A percentile compares a stretch with the other conserved stretches of the same genome.
Conservation (phyloP, 1,140 invertebrate species). For the Holcopasites calliopsidis region DNA sequence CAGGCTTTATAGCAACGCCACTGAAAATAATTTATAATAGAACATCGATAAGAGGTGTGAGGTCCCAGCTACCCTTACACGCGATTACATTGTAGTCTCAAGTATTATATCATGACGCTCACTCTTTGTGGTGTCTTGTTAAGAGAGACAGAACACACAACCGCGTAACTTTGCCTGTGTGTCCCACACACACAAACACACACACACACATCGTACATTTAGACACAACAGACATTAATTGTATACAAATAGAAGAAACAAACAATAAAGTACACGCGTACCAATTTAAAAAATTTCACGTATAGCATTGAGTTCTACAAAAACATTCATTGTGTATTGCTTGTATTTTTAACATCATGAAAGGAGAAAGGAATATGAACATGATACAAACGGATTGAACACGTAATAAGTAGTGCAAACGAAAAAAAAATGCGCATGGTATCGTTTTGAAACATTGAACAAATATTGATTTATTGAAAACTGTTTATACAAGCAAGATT, state of each 20-base stretch:
- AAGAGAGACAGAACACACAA: slow-evolving; percentile 64
- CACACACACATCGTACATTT: slow-evolving; percentile 65
- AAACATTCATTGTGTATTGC: slow-evolving; percentile 73
- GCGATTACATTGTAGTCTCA: slow-evolving; percentile 76
- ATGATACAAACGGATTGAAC: neutral
- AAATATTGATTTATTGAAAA: slow-evolving; percentile 63
- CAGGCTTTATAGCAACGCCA: slow-evolving; percentile 77
- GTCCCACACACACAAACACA: slow-evolving; percentile 59
- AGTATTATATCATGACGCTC: slow-evolving; percentile 79
- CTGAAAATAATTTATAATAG: slow-evolving; percentile 72
- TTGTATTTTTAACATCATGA: slow-evolving; percentile 70
- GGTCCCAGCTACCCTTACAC: slow-evolving; percentile 72
- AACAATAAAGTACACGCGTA: slow-evolving; percentile 74
- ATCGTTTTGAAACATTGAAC: slow-evolving; percentile 66
- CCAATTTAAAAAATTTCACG: slow-evolving; percentile 75
- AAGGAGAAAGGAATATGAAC: slow-evolving; percentile 29
- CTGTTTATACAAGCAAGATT: slow-evolving; percentile 44
- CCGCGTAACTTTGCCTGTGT: slow-evolving; percentile 60
- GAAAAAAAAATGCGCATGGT: slow-evolving; percentile 49
- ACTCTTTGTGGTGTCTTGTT: slow-evolving; percentile 73
- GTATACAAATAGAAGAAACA: slow-evolving; percentile 66
- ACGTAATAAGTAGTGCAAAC: slow-evolving; percentile 51
- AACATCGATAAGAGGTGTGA: slow-evolving; percentile 74
- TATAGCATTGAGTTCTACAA: slow-evolving; percentile 77
- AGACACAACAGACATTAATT: slow-evolving; percentile 70